These are phyloP conservation scores for Leucophenga maculata DNA, from an alignment of 2,888 invertebrate species.

Conservation along the genomic window DNA sequence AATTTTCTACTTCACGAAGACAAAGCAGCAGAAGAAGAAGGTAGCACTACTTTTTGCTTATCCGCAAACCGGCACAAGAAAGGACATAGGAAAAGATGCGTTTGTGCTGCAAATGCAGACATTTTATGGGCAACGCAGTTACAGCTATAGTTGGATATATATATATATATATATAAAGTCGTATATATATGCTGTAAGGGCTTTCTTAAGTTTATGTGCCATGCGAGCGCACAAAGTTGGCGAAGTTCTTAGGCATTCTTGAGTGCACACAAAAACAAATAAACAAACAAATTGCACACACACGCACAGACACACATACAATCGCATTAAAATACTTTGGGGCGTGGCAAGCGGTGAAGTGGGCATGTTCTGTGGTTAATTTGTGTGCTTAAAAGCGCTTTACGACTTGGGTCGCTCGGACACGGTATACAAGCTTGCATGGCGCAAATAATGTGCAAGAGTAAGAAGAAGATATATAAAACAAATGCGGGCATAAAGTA, in stretches of 20 bases:
- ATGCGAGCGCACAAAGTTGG: conserved; percentile 56
- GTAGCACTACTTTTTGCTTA: no score
- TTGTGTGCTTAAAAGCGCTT: conserved; percentile 71
- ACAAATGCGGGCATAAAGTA: no score
- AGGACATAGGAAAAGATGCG: conserved; percentile 22
- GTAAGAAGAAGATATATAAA: no score
- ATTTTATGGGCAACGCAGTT: conserved; percentile 26
- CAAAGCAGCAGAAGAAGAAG: not conserved
- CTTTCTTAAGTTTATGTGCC: conserved; percentile 45
- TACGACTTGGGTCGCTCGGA: conserved; percentile 55
- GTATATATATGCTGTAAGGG: conserved; percentile 29
- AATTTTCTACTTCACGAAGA: not conserved
- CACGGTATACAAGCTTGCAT: not conserved
- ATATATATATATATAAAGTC: conserved; percentile 27
- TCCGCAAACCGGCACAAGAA: conserved; percentile 11
- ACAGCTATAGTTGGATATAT: not conserved
- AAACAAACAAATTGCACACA: conserved; percentile 65
- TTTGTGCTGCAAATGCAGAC: conserved; percentile 29
- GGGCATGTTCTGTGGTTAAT: conserved; percentile 67
- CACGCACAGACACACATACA: conserved; percentile 16
- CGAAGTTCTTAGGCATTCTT: conserved; percentile 70
- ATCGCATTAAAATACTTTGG: not conserved
- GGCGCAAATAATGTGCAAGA: no score
- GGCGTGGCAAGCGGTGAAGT: not conserved
- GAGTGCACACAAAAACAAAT: conserved; percentile 70